Base-by-base conservation (phyloP, 2,113 vertebrate species). In the Motacilla alba region DNA sequence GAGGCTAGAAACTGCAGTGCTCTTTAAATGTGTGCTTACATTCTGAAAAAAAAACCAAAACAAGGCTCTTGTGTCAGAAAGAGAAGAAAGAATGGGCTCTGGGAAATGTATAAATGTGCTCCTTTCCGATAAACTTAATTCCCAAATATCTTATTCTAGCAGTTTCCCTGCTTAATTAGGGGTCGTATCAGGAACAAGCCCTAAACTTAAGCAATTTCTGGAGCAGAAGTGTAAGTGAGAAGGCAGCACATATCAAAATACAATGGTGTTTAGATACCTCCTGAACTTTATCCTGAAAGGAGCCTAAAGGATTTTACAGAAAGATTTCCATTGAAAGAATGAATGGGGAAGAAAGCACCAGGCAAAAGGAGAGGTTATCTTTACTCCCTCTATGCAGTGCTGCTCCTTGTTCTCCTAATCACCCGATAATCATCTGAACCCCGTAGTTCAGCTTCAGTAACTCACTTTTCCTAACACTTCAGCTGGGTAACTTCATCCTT, bases 401-500 rank as follows among this genome's bases (percentile, higher is more conserved):
- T 92, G 81, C 69, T 93, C 60, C 74, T 91, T 83, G 55, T 83
- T 83, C 44, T 88, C 56, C 67, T 92, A 92, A 96, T 94, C 83
- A 92, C 93, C 85, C 63, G 92, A 97, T 95, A 97, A 96, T 94
- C 66, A 96, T 96, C 94, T 96, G 79, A 95, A 75, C 80, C 74
- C 69, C 31, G 10, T 47, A 80, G 66, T 83, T 92, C 87, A 87
- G 78, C 83, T 87, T 83, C 93, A 94, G 76, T 89, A 95, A 90
- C 68, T 88, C 90, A 63, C 44, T 92, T 91, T 86, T 91, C 89
- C 72, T 75, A 93, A 95, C 64, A 91, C 74, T 95, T 96, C 86
- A 69, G 63, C 77, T 83, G 66, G 49, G 95, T 95, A 97, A 96
- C 91, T 96, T 96, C 90, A 96, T 89, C 87, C 70, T 64, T 85